These are phyloP conservation scores for Limonius californicus DNA, from an alignment of 1,140 invertebrate genomes.

Conservation along the genomic window DNA sequence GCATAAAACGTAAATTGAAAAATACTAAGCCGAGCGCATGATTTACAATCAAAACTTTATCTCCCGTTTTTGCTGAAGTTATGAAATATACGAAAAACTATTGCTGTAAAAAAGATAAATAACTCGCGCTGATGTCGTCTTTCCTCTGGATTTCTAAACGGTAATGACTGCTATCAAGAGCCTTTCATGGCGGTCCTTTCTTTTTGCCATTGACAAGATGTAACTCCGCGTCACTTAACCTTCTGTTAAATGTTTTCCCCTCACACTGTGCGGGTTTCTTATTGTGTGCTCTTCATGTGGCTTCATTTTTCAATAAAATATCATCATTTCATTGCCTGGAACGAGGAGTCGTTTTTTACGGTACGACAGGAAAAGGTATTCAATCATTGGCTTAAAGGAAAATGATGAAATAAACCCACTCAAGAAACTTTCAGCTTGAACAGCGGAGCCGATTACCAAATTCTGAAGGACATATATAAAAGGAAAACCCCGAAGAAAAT, in stretches of 20 bases:
- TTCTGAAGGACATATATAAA: no score
- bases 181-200: background rate
- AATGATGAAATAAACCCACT: no score
- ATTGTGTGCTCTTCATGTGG: background rate
- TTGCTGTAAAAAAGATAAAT: conserved; percentile 14
- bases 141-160: conserved; percentile 6
- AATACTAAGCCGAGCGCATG: background rate
- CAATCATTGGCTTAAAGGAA: no score
- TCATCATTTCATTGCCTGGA: background rate
- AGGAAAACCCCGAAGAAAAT: no score
- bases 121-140: background rate
- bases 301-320: conserved; percentile 11
- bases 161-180: background rate
- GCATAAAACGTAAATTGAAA: conserved; percentile 9
- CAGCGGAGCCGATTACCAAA: no score
- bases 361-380: no score
- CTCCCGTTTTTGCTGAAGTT: conserved; percentile 3
- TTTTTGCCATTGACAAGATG: conserved; percentile 3
- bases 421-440: no score
- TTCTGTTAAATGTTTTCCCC: background rate
- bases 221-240: background rate
- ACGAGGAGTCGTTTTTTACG: no score
- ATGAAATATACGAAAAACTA: conserved; percentile 10
- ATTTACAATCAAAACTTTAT: conserved; percentile 14
- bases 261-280: background rate